phyloP scores from a whole-genome alignment of 2,888 invertebrate species.

The Zaprionus obscuricornis region DNA sequence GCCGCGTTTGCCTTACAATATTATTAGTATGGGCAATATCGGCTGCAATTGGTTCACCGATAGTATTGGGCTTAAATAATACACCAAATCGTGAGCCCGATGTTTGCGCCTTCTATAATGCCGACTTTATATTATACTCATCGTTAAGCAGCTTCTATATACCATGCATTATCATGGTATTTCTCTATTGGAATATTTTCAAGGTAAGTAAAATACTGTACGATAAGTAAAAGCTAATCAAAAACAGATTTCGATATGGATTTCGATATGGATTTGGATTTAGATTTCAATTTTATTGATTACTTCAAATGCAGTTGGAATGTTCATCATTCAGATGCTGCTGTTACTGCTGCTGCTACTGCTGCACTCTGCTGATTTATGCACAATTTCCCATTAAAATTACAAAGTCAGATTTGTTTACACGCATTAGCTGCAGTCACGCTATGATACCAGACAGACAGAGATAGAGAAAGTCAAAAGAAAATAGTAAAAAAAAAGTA shows the following conservation, averaged over 20 bases:
- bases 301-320: constrained; percentile 1
- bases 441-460: too few relatives aligned
- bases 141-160: constrained; percentile 99
- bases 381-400: constrained; percentile 49
- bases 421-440: constrained; percentile 19
- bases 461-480: too few relatives aligned
- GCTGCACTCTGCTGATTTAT: constrained; percentile 48
- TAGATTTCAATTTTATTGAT: constrained; percentile 1
- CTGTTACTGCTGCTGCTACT: constrained; percentile 1
- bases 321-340: not conserved
- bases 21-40: constrained; percentile 98
- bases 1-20: constrained; percentile 97
- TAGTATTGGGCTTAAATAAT: constrained; percentile 97
- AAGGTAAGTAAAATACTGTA: constrained; percentile 86
- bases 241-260: constrained; percentile 52
- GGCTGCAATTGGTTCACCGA: constrained; percentile 97
- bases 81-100: constrained; percentile 92
- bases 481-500: too few relatives aligned
- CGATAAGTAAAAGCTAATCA: constrained; percentile 42
- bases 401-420: constrained; percentile 37
- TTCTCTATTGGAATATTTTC: constrained; percentile 98
- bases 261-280: not conserved
- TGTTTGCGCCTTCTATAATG: constrained; percentile 98
- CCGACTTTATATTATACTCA: constrained; percentile 98
- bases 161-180: constrained; percentile 99